phyloP scores from a whole-genome alignment of 2,113 vertebrate species.

The Eulemur rufifrons region DNA sequence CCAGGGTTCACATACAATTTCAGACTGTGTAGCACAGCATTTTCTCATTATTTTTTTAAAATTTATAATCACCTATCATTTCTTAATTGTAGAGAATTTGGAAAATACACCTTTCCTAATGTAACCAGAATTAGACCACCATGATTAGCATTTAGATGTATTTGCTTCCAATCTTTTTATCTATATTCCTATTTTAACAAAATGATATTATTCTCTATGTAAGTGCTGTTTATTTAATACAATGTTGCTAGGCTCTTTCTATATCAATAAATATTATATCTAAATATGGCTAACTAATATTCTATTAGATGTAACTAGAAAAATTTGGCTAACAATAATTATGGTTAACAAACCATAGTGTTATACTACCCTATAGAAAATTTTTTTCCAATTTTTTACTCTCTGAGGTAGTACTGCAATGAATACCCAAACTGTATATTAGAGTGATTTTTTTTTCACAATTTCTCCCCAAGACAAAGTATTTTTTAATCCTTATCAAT shows the following conservation, averaged over 20 bases:
- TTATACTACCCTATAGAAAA: not conserved
- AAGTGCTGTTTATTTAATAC: not conserved
- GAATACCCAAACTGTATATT: not conserved
- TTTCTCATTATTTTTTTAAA: not conserved
- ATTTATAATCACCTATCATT: not conserved
- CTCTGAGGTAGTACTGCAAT: not conserved
- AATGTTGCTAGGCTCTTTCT: not conserved
- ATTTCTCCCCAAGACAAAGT: not conserved
- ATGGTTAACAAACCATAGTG: not conserved
- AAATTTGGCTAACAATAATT: constrained; percentile 8
- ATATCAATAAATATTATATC: not conserved
- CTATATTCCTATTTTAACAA: constrained; percentile 4
- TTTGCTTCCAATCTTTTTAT: not conserved
- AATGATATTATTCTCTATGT: not conserved
- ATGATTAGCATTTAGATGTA: not conserved
- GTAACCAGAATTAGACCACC: not conserved
- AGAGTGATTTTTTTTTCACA: not conserved
- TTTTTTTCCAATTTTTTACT: not conserved
- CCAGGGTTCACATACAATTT: not conserved
- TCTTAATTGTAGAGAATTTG: constrained; percentile 2
- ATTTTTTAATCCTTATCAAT: not conserved
- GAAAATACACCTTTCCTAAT: not conserved
- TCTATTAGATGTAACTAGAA: not conserved
- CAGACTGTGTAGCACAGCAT: not conserved
- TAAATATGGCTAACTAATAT: not conserved